Percentiles rank a stretch among this genome's conserved stretches.
Conservation (phyloP, 2,888 invertebrate species). For the Daptonema setosum region DNA sequence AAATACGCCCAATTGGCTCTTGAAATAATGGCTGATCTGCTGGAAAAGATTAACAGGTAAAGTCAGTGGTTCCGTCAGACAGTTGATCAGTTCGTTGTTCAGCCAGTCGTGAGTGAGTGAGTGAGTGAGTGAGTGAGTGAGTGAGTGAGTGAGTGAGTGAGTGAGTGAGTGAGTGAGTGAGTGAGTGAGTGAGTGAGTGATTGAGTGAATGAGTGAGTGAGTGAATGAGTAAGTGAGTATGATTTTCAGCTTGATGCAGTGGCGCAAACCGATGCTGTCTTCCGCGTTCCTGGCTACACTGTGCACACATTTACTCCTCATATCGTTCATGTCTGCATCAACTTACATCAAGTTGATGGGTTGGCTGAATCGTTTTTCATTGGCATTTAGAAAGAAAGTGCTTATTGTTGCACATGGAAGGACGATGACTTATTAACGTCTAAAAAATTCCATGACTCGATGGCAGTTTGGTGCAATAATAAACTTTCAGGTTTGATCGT, state of each 20-base stretch:
- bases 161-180: no score
- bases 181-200: no score
- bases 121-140: slow-evolving; percentile 47
- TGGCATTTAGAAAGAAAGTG: no score
- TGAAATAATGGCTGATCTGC: background rate
- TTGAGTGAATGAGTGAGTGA: background rate
- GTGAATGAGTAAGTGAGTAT: slow-evolving; percentile 47
- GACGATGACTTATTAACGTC: no score
- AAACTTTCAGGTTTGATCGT: no score
- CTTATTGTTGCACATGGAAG: no score
- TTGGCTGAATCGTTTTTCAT: background rate
- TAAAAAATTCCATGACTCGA: no score
- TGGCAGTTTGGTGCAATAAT: no score
- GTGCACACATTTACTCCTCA: background rate
- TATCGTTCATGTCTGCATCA: background rate
- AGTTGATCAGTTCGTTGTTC: background rate
- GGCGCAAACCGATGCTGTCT: background rate
- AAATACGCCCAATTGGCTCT: background rate
- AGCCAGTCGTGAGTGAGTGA: background rate
- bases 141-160: slow-evolving; percentile 39
- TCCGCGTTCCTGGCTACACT: background rate
- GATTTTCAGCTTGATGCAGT: background rate
- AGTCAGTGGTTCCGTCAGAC: background rate
- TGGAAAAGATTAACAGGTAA: background rate
- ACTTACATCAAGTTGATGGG: background rate